A percentile compares a stretch with the other conserved stretches of the same genome.
Evolutionary conservation across 2,888 invertebrate genomes (phyloP).

Genomic region (Tachystola acroxantha): DNA sequence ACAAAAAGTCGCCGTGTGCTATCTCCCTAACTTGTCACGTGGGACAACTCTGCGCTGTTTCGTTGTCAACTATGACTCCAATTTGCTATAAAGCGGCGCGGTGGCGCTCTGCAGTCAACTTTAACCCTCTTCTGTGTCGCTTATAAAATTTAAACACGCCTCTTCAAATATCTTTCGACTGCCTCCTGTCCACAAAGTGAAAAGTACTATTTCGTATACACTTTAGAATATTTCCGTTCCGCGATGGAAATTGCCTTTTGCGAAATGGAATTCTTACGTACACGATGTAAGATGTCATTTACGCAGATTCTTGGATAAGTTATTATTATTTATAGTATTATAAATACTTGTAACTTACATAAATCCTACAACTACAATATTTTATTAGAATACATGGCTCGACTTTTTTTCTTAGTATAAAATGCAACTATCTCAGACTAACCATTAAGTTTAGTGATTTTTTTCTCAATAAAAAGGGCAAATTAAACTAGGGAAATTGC

Average conservation of each 20-base stretch:
- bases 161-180: conserved; percentile 12
- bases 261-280: not conserved
- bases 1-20: no score
- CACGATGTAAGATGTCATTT: no score
- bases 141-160: conserved; percentile 9
- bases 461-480: no score
- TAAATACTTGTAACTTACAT: no score
- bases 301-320: no score
- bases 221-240: not conserved
- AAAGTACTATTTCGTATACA: not conserved
- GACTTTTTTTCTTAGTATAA: no score
- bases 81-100: conserved; percentile 30
- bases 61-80: conserved; percentile 28
- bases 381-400: no score
- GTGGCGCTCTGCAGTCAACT: conserved; percentile 14
- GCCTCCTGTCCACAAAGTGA: not conserved
- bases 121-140: conserved; percentile 12
- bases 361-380: no score
- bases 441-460: no score
- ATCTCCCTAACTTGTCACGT: conserved; percentile 25
- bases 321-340: no score
- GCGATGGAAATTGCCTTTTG: not conserved
- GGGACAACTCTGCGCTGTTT: conserved; percentile 28
- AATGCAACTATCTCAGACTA: no score
- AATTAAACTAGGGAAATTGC: no score